Conservation (phyloP, 2,888 invertebrate genomes). For the Drosophila sordidapex region DNA sequence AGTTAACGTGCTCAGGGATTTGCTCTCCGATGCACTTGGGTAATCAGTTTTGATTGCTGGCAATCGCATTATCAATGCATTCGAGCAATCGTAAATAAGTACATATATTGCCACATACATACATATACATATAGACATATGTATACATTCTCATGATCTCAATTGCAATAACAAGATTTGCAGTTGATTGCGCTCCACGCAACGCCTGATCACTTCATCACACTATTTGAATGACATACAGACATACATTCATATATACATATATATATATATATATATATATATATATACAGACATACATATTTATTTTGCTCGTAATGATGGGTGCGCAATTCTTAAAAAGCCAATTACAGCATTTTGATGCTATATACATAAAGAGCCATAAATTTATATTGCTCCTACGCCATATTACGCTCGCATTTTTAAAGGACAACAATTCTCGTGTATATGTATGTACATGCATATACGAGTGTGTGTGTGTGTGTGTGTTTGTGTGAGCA, state of each 20-base stretch:
- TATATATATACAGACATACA: background rate
- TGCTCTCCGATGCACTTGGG: slow-evolving; percentile 11
- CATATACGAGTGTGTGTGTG: background rate
- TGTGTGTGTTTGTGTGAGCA: background rate
- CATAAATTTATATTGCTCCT: slow-evolving; percentile 29
- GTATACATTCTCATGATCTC: background rate
- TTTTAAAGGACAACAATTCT: background rate
- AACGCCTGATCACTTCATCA: slow-evolving; percentile 16
- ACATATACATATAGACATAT: background rate
- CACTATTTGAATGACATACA: background rate
- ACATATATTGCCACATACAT: background rate
- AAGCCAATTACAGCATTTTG: background rate
- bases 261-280: background rate
- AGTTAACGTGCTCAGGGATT: slow-evolving; percentile 1
- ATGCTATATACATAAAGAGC: background rate
- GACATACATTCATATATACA: background rate
- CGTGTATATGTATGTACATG: slow-evolving; percentile 2
- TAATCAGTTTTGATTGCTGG: slow-evolving; percentile 31
- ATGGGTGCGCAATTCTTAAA: background rate
- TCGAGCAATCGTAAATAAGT: background rate
- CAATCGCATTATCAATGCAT: slow-evolving; percentile 19
- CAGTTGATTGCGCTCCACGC: slow-evolving; percentile 19
- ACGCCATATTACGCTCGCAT: slow-evolving; percentile 14
- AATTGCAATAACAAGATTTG: slow-evolving; percentile 35
- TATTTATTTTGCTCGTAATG: background rate